Evolutionary conservation across 2,888 invertebrate species (phyloP), one percentile per base, ranked within the genome.

Genomic region (Aelia acuminata): DNA sequence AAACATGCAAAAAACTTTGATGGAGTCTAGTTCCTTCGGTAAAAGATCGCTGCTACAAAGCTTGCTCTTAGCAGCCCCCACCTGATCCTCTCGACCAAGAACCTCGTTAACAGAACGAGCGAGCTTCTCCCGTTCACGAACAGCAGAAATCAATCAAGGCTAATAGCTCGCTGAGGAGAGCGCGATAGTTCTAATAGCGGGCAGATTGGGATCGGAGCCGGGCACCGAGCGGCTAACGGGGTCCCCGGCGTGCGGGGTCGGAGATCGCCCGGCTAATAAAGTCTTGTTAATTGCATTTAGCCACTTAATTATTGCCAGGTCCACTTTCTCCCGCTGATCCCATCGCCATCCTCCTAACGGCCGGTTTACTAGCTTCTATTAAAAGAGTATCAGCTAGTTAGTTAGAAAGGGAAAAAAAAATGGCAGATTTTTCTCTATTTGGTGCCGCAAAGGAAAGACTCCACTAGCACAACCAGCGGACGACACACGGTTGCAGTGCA

Each of bases 141-240:
- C 35, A 35, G 26, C 31, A 85, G 85, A 53, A 85, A 85, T 85
- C 85, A 85, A 85, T 85, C 57, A 53, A 50, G n/a, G 0, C 8
- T 85, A 85, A 85, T 85, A 53, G 20, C 53, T 57, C 35, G 26
- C 31, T 26, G 50, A 20, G 53, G 26, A 31, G 49, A 26, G 57
- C 84, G 26, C 31, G 84, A 50, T 20, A 11, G 57, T 85, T 85
- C 85, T 85, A 85, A 85, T 85, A 85, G 85, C 49, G 39, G n/a
- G n/a, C n/a, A 53, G 85, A 53, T 53, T 39, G n/a, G 35, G n/a
- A 53, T 53, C 85, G 31, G n/a, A n/a, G 3, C 26, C 35, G 20
- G 22, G 26, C 20, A 26, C 20, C 26, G 49, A 26, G 49, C 31
- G 49, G 31, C 31, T 84, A 84, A 50, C 84, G 48, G 80, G 80